Percentiles rank a stretch among this genome's conserved stretches.
These are phyloP conservation scores for Phycodurus eques DNA, from an alignment of 2,113 vertebrate genomes.

Conservation along the genomic window DNA sequence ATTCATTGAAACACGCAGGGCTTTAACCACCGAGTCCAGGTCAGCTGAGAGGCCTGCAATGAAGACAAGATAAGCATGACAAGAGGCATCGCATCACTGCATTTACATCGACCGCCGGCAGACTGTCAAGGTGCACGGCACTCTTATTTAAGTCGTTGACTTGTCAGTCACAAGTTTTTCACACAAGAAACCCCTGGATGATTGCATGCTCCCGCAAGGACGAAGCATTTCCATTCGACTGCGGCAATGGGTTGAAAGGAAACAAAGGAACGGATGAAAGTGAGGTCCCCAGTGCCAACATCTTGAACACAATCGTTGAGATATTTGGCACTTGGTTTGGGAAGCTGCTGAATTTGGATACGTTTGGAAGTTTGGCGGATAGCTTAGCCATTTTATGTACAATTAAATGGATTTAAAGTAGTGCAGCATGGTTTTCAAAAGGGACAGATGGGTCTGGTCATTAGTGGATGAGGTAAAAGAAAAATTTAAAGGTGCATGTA, in stretches of 20 bases:
- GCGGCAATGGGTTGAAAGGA: conserved; percentile 20
- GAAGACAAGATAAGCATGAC: conserved; percentile 38
- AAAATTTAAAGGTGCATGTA: too few species aligned
- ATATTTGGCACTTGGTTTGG: background rate
- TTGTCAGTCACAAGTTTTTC: too few species aligned
- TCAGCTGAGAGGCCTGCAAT: conserved; percentile 48
- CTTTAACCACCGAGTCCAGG: conserved; percentile 52
- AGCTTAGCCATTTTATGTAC: too few species aligned
- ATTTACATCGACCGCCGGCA: background rate
- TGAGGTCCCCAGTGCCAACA: too few species aligned
- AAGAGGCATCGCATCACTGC: background rate
- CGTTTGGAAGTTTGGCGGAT: too few species aligned
- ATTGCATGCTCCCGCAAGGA: background rate
- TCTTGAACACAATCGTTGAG: background rate
- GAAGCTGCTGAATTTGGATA: background rate
- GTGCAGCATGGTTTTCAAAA: too few species aligned
- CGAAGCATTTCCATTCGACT: background rate
- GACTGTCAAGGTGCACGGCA: background rate
- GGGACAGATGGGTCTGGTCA: too few species aligned
- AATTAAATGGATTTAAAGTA: too few species aligned
- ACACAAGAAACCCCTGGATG: background rate
- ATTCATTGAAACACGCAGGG: conserved; percentile 10
- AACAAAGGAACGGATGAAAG: conserved; percentile 8
- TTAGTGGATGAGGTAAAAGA: too few species aligned
- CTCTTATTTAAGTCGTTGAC: too few species aligned